These are phyloP conservation scores for Picathartes gymnocephalus DNA, from an alignment of 2,113 vertebrate genomes.

Conservation along the genomic window DNA sequence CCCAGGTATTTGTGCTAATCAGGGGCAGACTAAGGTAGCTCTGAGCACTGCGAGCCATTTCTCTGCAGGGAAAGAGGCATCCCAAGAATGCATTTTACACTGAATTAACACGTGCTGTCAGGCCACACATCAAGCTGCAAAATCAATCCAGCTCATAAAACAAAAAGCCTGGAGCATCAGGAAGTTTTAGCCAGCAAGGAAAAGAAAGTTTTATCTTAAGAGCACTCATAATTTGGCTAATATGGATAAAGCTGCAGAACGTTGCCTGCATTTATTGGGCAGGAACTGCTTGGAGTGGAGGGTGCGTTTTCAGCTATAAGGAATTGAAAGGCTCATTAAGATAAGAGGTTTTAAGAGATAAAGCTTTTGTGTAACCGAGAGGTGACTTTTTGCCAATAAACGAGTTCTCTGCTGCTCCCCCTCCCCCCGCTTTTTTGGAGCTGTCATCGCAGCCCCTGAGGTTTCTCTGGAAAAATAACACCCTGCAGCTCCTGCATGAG, in stretches of 20 bases:
- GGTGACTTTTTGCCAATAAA: background rate
- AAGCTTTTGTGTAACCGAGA: background rate
- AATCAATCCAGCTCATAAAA: background rate
- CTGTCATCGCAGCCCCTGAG: background rate
- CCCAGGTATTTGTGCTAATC: background rate
- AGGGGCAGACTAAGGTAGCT: background rate
- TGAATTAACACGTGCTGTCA: background rate
- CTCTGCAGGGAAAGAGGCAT: background rate
- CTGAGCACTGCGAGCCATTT: background rate
- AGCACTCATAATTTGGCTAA: background rate
- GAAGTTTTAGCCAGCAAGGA: background rate
- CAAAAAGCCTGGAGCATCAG: background rate
- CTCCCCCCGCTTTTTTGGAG: background rate
- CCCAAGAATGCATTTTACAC: background rate
- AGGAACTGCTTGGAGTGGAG: background rate
- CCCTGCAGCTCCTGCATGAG: background rate
- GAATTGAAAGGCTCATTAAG: background rate
- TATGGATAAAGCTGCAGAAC: background rate
- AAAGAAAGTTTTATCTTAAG: background rate
- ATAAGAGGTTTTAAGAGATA: background rate
- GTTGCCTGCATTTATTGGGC: background rate
- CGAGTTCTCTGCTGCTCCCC: background rate
- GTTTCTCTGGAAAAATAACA: background rate
- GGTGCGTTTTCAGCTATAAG: background rate
- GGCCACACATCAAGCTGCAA: background rate